Percentiles rank a stretch among this genome's conserved stretches.
These are phyloP conservation scores for Pemphredon lugubris DNA, from an alignment of 2,888 invertebrate genomes.

Conservation along the genomic window DNA sequence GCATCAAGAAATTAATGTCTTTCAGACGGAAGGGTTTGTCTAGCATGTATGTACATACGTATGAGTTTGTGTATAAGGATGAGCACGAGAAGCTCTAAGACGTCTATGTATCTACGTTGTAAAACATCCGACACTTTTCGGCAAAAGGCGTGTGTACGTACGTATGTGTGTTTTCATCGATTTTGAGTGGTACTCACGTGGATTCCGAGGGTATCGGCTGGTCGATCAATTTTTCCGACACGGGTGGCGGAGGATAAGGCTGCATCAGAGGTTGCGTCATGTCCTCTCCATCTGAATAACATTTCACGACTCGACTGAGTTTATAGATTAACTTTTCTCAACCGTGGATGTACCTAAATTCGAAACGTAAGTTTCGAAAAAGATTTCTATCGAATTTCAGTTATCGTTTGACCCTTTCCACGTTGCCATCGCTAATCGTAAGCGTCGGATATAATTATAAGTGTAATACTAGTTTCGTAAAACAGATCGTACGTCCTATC, in stretches of 20 bases:
- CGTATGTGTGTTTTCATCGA: slow-evolving; percentile 16
- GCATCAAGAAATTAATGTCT: slow-evolving; percentile 55
- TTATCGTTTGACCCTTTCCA: no score
- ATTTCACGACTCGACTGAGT: no score
- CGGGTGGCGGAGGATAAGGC: slow-evolving; percentile 86
- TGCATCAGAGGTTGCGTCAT: slow-evolving; percentile 82
- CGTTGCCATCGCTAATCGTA: no score
- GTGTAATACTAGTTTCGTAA: no score
- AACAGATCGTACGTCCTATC: no score
- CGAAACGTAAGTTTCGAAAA: background rate
- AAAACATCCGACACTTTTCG: slow-evolving; percentile 6
- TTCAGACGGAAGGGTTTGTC: slow-evolving; percentile 40
- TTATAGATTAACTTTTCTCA: slow-evolving; percentile 22
- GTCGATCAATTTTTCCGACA: slow-evolving; percentile 87
- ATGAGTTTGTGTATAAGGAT: slow-evolving; percentile 22
- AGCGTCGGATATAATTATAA: no score
- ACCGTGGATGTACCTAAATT: background rate
- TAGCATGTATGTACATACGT: slow-evolving; percentile 45
- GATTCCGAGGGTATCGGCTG: slow-evolving; percentile 89
- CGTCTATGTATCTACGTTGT: slow-evolving; percentile 48
- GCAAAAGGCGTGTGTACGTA: background rate
- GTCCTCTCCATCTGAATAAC: slow-evolving; percentile 72
- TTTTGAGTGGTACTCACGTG: slow-evolving; percentile 85
- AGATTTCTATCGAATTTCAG: background rate
- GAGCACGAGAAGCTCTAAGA: slow-evolving; percentile 65